These are phyloP conservation scores for Geothlypis trichas DNA, from an alignment of 2,113 vertebrate genomes.

Conservation along the genomic window DNA sequence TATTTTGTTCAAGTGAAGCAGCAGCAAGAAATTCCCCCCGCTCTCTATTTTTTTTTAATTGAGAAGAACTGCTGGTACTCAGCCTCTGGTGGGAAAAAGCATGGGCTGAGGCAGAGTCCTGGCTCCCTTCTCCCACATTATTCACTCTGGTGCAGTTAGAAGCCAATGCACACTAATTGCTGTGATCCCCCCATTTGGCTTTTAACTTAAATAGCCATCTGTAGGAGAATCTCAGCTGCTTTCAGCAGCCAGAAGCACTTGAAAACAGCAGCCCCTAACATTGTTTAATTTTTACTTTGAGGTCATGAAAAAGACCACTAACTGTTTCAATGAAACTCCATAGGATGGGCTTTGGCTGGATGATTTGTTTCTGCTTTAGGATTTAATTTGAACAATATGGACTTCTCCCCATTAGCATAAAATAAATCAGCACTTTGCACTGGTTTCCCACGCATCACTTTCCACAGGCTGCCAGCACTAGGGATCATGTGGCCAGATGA, in stretches of 20 bases:
- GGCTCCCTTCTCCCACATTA: conserved; percentile 22
- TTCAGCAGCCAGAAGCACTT: conserved; percentile 53
- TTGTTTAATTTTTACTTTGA: conserved; percentile 57
- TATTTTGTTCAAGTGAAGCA: conserved; percentile 50
- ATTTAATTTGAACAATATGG: conserved; percentile 67
- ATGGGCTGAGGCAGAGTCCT: background rate
- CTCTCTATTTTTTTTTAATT: background rate
- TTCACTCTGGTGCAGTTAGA: conserved; percentile 30
- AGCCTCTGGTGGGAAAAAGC: conserved; percentile 26
- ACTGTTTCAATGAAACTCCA: conserved; percentile 56
- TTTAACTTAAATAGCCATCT: conserved; percentile 54
- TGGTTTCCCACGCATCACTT: conserved; percentile 58
- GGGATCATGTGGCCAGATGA: conserved; percentile 15
- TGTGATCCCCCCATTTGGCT: conserved; percentile 39
- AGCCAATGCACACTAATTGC: conserved; percentile 25
- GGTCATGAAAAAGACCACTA: conserved; percentile 48
- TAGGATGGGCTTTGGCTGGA: conserved; percentile 32
- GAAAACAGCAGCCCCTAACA: conserved; percentile 42
- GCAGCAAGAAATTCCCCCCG: background rate
- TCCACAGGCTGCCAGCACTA: conserved; percentile 28
- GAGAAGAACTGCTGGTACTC: conserved; percentile 8
- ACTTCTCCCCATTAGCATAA: conserved; percentile 42
- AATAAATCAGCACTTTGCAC: conserved; percentile 55
- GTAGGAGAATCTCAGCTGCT: conserved; percentile 23
- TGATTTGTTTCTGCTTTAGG: conserved; percentile 46